Conservation (phyloP, 1,140 invertebrate genomes). For the Drosophila arawakana region DNA sequence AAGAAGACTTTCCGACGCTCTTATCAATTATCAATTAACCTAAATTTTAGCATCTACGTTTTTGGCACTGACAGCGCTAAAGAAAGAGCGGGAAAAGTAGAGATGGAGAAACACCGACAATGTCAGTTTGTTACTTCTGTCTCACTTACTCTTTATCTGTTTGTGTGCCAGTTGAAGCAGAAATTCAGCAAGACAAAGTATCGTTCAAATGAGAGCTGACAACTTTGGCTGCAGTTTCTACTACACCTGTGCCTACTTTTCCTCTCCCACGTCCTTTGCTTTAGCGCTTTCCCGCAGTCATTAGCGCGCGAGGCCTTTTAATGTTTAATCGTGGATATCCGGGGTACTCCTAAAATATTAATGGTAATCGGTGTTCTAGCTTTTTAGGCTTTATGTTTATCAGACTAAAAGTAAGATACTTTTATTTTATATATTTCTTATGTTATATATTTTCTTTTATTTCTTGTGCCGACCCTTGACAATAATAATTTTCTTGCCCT, state of each 20-base stretch:
- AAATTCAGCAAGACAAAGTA: constrained; percentile 63
- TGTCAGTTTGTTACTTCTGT: constrained; percentile 9
- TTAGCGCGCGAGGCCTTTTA: constrained; percentile 66
- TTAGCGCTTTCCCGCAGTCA: constrained; percentile 21
- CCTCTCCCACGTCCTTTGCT: neutral
- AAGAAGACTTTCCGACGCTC: constrained; percentile 43
- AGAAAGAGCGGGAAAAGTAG: neutral
- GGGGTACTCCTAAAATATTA: neutral
- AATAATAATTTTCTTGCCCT: constrained; percentile 75
- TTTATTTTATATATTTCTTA: no score
- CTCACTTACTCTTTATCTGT: no score
- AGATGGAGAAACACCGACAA: constrained; percentile 15
- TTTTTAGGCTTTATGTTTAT: neutral
- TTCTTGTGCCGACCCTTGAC: constrained; percentile 64
- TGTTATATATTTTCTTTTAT: constrained; percentile 16
- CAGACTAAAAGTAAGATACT: no score
- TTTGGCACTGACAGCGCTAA: constrained; percentile 64
- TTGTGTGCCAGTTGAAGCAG: constrained; percentile 62
- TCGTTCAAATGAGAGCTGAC: constrained; percentile 67
- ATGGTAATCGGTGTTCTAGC: constrained; percentile 10
- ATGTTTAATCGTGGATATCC: constrained; percentile 49
- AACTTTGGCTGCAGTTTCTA: constrained; percentile 35
- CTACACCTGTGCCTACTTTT: neutral
- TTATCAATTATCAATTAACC: constrained; percentile 83
- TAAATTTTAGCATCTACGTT: constrained; percentile 74